Evolutionary conservation across 2,797 vertebrate genomes (phyloP).

Genomic region (Coregonus sp.): DNA sequence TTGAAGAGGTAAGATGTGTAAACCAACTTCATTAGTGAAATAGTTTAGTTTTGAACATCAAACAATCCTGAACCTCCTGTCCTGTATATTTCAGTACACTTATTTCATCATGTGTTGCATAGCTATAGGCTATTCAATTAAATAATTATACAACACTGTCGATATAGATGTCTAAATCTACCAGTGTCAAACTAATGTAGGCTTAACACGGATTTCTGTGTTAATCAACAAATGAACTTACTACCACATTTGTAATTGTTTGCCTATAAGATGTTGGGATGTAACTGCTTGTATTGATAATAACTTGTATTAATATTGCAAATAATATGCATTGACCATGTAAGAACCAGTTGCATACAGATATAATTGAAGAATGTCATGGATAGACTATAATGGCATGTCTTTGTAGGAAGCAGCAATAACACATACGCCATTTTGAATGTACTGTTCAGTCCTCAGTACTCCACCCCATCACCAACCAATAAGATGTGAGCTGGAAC

Average conservation of each 20-base stretch:
- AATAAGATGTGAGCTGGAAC: slow-evolving; percentile 46
- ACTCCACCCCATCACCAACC: slow-evolving; percentile 60
- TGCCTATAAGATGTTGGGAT: not conserved
- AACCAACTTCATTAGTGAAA: too few species aligned
- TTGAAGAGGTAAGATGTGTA: too few species aligned
- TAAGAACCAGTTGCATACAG: not conserved
- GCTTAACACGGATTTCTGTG: too few species aligned
- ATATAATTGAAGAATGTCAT: not conserved
- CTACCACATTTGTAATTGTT: not conserved
- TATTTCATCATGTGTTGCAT: not conserved
- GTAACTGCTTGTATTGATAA: not conserved
- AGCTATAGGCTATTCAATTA: not conserved
- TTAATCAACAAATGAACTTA: too few species aligned
- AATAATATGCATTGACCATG: not conserved
- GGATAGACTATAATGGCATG: not conserved
- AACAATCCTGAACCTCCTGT: not conserved
- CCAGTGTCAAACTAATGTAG: too few species aligned
- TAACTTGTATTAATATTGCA: not conserved
- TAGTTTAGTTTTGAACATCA: not conserved
- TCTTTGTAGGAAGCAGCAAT: not conserved
- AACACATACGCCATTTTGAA: slow-evolving; percentile 29
- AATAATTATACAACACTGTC: too few species aligned
- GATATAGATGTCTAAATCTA: too few species aligned
- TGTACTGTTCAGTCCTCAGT: slow-evolving; percentile 40
- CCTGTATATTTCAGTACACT: not conserved